Conservation (phyloP, 2,797 vertebrate species). For the Malurus leucopterus region DNA sequence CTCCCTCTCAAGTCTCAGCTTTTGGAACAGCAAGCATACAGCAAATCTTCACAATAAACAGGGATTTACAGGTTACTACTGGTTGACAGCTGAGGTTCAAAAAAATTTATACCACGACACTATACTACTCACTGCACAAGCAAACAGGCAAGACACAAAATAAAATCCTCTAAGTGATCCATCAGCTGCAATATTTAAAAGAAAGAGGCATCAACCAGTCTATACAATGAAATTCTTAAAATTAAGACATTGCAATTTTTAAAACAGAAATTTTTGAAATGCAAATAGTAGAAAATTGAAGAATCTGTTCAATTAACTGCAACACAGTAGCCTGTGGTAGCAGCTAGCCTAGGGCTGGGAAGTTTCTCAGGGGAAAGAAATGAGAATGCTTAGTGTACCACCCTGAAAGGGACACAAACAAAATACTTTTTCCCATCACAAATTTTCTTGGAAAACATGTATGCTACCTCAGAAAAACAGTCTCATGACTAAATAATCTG, state of each 20-base stretch:
- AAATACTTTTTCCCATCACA: not conserved
- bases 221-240: not conserved
- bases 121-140: not conserved
- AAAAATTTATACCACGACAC: not conserved
- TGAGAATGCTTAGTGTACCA: not conserved
- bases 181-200: not conserved
- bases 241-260: not conserved
- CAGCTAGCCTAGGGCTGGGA: not conserved
- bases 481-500: not conserved
- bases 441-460: not conserved
- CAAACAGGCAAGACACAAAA: not conserved
- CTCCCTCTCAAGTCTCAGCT: not conserved
- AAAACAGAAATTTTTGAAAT: not conserved
- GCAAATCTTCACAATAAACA: not conserved
- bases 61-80: not conserved
- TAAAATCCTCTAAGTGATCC: not conserved
- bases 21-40: not conserved
- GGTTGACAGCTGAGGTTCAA: not conserved
- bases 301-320: not conserved
- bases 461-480: not conserved
- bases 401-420: not conserved
- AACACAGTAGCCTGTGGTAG: not conserved
- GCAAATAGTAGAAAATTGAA: not conserved
- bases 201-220: not conserved
- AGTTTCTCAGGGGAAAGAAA: not conserved